Conservation (phyloP, 2,888 invertebrate species). For the Trichogramma evanescens region DNA sequence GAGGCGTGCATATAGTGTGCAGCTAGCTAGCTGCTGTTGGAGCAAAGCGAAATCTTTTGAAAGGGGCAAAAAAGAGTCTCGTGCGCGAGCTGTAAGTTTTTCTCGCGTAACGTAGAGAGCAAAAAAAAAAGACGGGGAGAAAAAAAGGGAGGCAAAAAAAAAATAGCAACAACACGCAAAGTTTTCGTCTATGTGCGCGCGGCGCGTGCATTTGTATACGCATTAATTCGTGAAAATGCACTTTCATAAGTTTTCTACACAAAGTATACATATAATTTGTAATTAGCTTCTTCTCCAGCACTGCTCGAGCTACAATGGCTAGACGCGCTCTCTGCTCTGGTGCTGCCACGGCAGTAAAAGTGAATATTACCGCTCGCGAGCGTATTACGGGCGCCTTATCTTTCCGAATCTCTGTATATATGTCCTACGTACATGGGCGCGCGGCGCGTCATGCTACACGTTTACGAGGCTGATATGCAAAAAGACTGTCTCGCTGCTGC, state of each 20-base stretch:
- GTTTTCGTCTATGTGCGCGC: not conserved
- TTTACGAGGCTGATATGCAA: too few species aligned
- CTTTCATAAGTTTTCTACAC: not conserved
- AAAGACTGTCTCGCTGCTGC: too few species aligned
- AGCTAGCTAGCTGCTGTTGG: too few species aligned
- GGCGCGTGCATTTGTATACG: too few species aligned
- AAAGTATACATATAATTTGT: slow-evolving; percentile 1
- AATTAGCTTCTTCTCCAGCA: slow-evolving; percentile 4
- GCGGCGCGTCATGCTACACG: too few species aligned
- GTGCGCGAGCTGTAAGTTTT: too few species aligned
- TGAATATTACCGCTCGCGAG: not conserved
- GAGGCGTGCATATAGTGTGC: too few species aligned
- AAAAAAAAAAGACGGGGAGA: not conserved
- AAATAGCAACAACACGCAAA: not conserved
- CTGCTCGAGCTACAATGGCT: not conserved
- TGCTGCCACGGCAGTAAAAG: not conserved
- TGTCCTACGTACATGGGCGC: too few species aligned
- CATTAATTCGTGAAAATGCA: slow-evolving; percentile 4
- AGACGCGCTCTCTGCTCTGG: slow-evolving; percentile 2
- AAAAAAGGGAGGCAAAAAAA: not conserved
- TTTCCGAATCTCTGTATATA: not conserved
- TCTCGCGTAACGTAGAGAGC: not conserved
- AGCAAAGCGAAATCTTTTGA: too few species aligned
- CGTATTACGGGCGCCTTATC: not conserved
- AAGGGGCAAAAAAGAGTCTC: too few species aligned